phyloP scores from a whole-genome alignment of 64 coral and sea anemone genomes.

The Stichodactyla mertensii region DNA sequence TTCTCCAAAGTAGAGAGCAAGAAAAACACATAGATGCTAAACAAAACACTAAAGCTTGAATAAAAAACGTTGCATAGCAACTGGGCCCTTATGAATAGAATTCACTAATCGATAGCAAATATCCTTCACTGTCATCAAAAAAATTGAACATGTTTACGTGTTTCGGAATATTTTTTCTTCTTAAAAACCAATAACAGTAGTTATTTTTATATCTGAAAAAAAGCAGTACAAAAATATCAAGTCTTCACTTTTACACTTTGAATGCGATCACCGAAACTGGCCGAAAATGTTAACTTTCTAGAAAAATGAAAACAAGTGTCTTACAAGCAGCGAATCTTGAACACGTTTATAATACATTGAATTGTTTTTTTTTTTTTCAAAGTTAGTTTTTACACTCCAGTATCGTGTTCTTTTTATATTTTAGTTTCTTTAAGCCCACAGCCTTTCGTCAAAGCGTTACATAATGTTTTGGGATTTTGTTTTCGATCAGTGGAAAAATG shows the following conservation, averaged over 20 bases:
- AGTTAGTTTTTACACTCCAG: no score
- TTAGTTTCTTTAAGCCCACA: no score
- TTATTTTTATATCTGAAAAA: neutral
- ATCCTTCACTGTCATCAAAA: neutral
- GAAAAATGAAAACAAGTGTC: no score
- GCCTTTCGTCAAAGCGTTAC: no score
- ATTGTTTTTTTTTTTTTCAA: no score
- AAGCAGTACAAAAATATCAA: neutral
- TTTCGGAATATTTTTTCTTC: neutral
- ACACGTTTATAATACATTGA: no score
- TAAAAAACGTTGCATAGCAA: neutral
- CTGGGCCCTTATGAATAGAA: neutral
- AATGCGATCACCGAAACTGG: no score
- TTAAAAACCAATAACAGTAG: neutral
- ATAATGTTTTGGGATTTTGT: no score
- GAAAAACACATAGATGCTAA: neutral
- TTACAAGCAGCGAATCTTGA: no score
- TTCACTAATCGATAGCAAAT: neutral
- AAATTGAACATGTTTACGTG: neutral
- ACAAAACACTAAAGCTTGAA: neutral
- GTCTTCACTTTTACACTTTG: neutral
- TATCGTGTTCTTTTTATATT: no score
- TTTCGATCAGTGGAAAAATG: no score
- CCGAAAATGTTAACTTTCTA: no score
- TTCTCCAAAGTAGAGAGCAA: neutral